Percentiles rank a stretch among this genome's conserved stretches.
Evolutionary conservation across 2,113 vertebrate genomes (phyloP).

Genomic region (Gracilinanus agilis): DNA sequence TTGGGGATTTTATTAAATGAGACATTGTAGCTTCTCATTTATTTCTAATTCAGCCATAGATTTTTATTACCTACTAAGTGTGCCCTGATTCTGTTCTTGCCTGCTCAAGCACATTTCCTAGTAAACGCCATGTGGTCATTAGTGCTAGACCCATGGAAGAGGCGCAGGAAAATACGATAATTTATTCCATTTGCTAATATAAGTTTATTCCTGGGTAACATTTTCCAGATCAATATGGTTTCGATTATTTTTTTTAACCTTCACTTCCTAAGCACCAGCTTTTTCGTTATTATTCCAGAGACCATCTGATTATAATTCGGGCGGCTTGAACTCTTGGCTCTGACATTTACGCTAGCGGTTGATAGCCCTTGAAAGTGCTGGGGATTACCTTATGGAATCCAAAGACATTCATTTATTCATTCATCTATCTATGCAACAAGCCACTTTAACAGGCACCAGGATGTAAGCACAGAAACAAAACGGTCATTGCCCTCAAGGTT

Average conservation of each 20-base stretch:
- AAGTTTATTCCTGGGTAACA: slow-evolving; percentile 44
- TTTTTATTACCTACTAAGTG: slow-evolving; percentile 55
- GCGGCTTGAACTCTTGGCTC: slow-evolving; percentile 41
- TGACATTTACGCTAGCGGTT: slow-evolving; percentile 50
- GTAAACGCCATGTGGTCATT: slow-evolving; percentile 61
- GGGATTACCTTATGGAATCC: slow-evolving; percentile 52
- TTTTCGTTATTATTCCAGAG: slow-evolving; percentile 66
- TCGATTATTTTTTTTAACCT: slow-evolving; percentile 69
- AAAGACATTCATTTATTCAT: not conserved
- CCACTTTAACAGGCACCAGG: not conserved
- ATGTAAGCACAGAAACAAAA: not conserved
- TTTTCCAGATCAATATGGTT: slow-evolving; percentile 67
- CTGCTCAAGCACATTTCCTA: slow-evolving; percentile 62
- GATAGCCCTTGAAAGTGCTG: slow-evolving; percentile 49
- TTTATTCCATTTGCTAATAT: slow-evolving; percentile 57
- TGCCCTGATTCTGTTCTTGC: slow-evolving; percentile 49
- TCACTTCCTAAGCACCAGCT: slow-evolving; percentile 17
- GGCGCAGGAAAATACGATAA: slow-evolving; percentile 65
- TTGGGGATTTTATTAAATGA: slow-evolving; percentile 49
- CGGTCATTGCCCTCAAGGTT: not conserved
- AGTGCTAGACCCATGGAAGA: slow-evolving; percentile 63
- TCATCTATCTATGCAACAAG: not conserved
- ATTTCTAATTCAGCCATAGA: slow-evolving; percentile 59
- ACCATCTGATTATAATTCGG: slow-evolving; percentile 69
- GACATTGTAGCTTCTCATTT: slow-evolving; percentile 31